These are phyloP conservation scores for Hyalella azteca DNA, from an alignment of 2,888 invertebrate genomes.

Conservation along the genomic window DNA sequence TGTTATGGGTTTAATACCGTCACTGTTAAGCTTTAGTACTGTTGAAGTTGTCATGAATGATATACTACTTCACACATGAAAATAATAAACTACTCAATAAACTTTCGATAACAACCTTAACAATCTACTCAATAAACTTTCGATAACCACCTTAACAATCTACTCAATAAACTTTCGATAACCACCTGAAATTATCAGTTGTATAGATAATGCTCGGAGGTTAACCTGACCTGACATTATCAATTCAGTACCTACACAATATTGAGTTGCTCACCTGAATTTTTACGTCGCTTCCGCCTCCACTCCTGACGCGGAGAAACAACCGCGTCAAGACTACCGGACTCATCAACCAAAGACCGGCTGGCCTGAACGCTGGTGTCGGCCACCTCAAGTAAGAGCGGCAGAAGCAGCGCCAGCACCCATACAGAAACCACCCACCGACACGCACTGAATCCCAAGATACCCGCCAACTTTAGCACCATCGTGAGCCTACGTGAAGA, in stretches of 20 bases:
- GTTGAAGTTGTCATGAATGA: too few relatives aligned
- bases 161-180: not conserved
- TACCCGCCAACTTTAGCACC: not conserved
- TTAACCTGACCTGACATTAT: too few relatives aligned
- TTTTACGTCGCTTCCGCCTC: conserved; percentile 20
- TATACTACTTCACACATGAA: too few relatives aligned
- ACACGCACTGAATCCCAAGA: not conserved
- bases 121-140: not conserved
- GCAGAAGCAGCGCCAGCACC: conserved; percentile 8
- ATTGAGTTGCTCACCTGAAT: not conserved
- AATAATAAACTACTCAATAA: too few relatives aligned
- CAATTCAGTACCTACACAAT: too few relatives aligned
- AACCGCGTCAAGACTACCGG: conserved; percentile 3
- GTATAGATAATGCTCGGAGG: not conserved
- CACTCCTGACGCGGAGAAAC: conserved; percentile 12
- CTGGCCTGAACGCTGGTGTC: conserved; percentile 1
- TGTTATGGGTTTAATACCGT: too few relatives aligned
- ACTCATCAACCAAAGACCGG: not conserved
- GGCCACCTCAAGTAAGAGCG: not conserved
- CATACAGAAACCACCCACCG: not conserved
- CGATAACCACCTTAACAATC: not conserved
- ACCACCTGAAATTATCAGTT: not conserved
- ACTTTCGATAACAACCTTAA: too few relatives aligned
- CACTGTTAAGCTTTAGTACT: too few relatives aligned
- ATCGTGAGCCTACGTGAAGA: not conserved